Conservation (phyloP, 2,113 vertebrate species). For the Oenanthe melanoleuca region DNA sequence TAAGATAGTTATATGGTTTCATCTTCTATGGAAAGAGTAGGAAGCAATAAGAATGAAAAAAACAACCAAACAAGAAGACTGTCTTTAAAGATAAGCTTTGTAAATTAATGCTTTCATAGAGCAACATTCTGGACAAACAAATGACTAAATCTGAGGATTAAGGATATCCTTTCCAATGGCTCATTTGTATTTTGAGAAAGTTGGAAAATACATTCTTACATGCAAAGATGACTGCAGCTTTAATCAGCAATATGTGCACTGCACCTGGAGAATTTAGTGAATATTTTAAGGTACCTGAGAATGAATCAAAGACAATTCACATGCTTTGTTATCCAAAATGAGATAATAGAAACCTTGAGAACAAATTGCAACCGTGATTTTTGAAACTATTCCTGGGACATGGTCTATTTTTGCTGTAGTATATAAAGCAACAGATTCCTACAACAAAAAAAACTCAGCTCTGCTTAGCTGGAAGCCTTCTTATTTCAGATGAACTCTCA, state of each 20-base stretch:
- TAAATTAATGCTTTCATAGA: not conserved
- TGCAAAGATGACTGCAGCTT: not conserved
- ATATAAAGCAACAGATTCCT: not conserved
- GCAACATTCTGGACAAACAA: not conserved
- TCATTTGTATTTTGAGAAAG: not conserved
- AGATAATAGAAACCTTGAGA: not conserved
- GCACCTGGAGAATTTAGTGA: not conserved
- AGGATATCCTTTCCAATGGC: not conserved
- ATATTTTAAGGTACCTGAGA: not conserved
- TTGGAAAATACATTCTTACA: not conserved
- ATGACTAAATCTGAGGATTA: not conserved
- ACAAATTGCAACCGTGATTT: not conserved
- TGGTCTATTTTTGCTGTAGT: not conserved
- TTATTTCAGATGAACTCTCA: not conserved
- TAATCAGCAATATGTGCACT: not conserved
- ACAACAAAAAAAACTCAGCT: not conserved
- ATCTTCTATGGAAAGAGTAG: not conserved
- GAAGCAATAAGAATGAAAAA: not conserved
- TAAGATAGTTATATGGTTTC: not conserved
- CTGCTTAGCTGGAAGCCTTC: not conserved
- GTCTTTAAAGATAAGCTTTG: not conserved
- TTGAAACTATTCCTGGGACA: not conserved
- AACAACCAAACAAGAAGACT: not conserved
- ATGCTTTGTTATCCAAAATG: not conserved
- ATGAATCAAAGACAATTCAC: not conserved